Percentiles rank a stretch among this genome's conserved stretches.
Conservation (phyloP, 2,113 vertebrate species). For the Melanerpes formicivorus region DNA sequence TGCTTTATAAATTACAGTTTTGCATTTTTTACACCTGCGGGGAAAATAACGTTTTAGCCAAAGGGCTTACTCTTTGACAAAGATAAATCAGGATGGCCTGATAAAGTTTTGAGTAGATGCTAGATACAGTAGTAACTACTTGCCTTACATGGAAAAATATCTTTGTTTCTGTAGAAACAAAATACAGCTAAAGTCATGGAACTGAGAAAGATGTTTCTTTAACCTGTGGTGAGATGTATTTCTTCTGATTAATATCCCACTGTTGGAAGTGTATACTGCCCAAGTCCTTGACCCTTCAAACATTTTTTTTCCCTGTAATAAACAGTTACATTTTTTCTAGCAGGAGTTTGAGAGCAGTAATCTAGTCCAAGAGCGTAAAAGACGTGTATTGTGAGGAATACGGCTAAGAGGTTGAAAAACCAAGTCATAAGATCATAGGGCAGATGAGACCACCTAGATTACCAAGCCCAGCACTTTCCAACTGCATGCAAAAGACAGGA, state of each 20-base stretch:
- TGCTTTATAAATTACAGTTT: slow-evolving; percentile 73
- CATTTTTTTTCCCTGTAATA: slow-evolving; percentile 24
- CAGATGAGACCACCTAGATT: slow-evolving; percentile 39
- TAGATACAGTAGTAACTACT: slow-evolving; percentile 62
- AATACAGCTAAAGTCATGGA: slow-evolving; percentile 12
- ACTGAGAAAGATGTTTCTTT: slow-evolving; percentile 53
- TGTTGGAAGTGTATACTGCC: slow-evolving; percentile 40
- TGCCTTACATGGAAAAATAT: slow-evolving; percentile 32
- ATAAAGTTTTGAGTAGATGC: slow-evolving; percentile 49
- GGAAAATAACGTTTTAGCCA: slow-evolving; percentile 71
- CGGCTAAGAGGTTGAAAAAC: slow-evolving; percentile 40
- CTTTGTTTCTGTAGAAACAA: slow-evolving; percentile 49
- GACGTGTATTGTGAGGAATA: slow-evolving; percentile 15
- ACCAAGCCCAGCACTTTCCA: not conserved
- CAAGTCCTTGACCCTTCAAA: slow-evolving; percentile 57
- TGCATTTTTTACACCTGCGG: slow-evolving; percentile 77
- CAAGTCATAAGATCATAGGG: not conserved
- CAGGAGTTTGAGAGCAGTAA: slow-evolving; percentile 55
- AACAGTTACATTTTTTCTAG: slow-evolving; percentile 63
- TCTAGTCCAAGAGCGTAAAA: slow-evolving; percentile 44
- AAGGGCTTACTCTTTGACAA: slow-evolving; percentile 65
- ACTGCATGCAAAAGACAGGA: not conserved
- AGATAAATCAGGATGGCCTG: slow-evolving; percentile 66
- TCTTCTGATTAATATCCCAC: slow-evolving; percentile 55
- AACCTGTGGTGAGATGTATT: slow-evolving; percentile 2